A percentile compares a stretch with the other conserved stretches of the same genome.
These are phyloP conservation scores for Thelaira solivaga DNA, from an alignment of 2,888 invertebrate species.

Conservation along the genomic window DNA sequence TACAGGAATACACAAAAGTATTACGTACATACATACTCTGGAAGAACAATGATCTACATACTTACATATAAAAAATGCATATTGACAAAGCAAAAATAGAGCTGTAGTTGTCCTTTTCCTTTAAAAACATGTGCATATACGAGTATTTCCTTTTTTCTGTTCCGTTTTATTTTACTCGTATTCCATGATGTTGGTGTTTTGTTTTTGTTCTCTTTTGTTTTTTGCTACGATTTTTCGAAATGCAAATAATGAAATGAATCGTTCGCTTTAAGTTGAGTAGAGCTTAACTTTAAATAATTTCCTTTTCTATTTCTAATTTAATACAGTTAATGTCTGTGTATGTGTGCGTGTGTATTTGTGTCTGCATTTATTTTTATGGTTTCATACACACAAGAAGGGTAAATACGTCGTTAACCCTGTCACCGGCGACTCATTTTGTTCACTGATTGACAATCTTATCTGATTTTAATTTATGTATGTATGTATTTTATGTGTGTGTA, in stretches of 20 bases:
- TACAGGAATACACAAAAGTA: neutral
- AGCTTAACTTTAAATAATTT: neutral
- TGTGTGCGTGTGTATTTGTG: too few species aligned
- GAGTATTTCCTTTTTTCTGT: neutral
- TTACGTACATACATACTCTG: neutral
- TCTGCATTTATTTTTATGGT: neutral
- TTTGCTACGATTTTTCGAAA: too few species aligned
- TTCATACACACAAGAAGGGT: conserved; percentile 1
- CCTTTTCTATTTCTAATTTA: conserved; percentile 1
- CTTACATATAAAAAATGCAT: conserved; percentile 9
- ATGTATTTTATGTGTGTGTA: neutral
- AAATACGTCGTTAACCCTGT: conserved; percentile 6
- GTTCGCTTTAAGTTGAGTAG: neutral
- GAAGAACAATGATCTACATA: conserved; percentile 40
- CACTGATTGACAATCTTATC: conserved; percentile 38
- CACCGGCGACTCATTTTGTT: neutral
- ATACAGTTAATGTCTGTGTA: too few species aligned
- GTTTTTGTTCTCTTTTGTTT: neutral
- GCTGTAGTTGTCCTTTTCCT: neutral
- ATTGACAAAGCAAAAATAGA: conserved; percentile 1
- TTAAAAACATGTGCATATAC: too few species aligned
- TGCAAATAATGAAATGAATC: conserved; percentile 25
- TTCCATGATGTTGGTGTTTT: too few species aligned
- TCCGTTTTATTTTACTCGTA: conserved; percentile 5
- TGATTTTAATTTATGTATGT: conserved; percentile 19